Conservation (phyloP, 2,797 vertebrate species). For the Manis crassicaudata region DNA sequence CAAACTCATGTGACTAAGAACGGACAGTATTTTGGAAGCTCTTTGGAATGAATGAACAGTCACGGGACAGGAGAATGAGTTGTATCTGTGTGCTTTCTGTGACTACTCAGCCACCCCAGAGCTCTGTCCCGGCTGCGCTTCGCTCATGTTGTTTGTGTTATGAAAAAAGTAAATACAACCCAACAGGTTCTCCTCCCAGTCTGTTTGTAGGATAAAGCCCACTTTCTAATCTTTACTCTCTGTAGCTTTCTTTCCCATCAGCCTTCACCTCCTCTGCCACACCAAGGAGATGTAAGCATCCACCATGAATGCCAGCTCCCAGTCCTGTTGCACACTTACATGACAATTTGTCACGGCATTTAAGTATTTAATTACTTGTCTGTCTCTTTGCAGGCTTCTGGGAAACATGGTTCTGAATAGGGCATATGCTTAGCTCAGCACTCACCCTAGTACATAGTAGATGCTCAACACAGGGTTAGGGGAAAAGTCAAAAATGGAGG, state of each 20-base stretch:
- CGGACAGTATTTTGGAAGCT: not conserved
- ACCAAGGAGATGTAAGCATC: fast-evolving
- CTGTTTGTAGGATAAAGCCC: not conserved
- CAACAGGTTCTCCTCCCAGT: fast-evolving
- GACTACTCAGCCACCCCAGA: too few relatives aligned
- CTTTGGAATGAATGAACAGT: not conserved
- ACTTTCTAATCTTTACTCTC: not conserved
- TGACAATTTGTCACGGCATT: not conserved
- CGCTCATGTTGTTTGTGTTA: too few relatives aligned
- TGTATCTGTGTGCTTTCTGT: not conserved
- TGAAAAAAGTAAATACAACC: not conserved
- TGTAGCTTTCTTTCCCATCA: fast-evolving
- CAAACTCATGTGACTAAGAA: not conserved
- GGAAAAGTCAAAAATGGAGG: not conserved
- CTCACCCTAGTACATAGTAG: not conserved
- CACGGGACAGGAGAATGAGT: not conserved
- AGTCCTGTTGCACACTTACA: not conserved
- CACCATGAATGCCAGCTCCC: fast-evolving
- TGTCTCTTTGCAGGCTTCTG: not conserved
- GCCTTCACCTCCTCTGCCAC: fast-evolving
- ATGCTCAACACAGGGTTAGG: too few relatives aligned
- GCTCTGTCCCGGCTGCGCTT: too few relatives aligned
- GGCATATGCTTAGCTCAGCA: not conserved
- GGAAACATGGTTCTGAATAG: fast-evolving
- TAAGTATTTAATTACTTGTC: not conserved